phyloP scores from a whole-genome alignment of 35 echinoderm and acorn worm genomes.

The Chiridota heheva region DNA sequence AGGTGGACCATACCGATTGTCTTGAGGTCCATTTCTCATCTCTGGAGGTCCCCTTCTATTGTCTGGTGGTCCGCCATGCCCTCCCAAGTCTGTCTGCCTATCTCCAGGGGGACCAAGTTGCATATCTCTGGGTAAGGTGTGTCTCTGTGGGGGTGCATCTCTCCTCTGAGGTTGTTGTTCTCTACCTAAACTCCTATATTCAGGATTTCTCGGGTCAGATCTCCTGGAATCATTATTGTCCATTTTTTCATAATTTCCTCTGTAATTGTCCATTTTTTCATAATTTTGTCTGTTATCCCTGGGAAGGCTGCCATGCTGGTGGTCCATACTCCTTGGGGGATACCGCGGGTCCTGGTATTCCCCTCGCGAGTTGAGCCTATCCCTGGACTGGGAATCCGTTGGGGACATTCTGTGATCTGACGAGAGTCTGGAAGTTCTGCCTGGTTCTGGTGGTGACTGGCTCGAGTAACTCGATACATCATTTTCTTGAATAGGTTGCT shows the following conservation, averaged over 20 bases:
- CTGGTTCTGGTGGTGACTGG: too few species aligned
- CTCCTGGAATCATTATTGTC: constrained; percentile 40
- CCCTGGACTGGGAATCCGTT: too few species aligned
- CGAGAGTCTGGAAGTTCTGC: constrained; percentile 27
- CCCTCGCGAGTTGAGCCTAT: constrained; percentile 35
- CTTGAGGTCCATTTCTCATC: not conserved
- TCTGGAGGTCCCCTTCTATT: not conserved
- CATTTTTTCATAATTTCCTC: constrained; percentile 67
- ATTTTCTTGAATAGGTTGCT: not conserved
- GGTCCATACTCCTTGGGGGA: constrained; percentile 5
- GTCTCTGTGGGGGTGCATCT: not conserved
- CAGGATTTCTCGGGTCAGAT: constrained; percentile 21
- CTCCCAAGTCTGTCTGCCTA: too few species aligned
- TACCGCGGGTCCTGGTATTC: constrained; percentile 11
- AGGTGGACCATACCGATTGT: not conserved
- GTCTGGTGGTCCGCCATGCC: not conserved
- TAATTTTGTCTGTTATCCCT: constrained; percentile 56
- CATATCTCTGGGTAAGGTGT: too few species aligned
- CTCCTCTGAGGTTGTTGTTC: constrained; percentile 7
- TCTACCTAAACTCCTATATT: constrained; percentile 25
- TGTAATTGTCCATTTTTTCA: constrained; percentile 72
- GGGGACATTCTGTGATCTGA: too few species aligned
- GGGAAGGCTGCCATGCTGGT: constrained; percentile 19
- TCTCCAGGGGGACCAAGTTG: too few species aligned
- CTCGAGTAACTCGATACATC: too few species aligned